These are phyloP conservation scores for Lepisosteus osseus DNA, from an alignment of 2,113 vertebrate species.

Conservation along the genomic window DNA sequence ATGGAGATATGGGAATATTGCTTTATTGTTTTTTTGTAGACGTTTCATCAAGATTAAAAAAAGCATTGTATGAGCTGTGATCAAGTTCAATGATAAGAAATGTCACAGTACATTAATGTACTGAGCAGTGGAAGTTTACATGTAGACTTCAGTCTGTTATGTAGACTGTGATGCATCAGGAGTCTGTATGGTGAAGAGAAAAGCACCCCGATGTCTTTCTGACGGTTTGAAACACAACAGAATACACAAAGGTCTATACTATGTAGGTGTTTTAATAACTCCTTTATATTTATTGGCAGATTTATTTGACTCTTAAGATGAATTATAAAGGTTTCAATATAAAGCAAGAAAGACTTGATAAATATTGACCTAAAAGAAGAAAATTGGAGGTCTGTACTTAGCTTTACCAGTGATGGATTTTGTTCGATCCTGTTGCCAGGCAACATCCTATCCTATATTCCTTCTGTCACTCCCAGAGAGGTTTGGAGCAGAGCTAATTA, in stretches of 20 bases:
- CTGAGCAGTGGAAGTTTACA: too few relatives aligned
- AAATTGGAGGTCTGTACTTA: constrained; percentile 21
- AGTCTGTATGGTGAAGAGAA: too few relatives aligned
- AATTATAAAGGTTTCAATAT: constrained; percentile 1
- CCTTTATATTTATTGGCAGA: not conserved
- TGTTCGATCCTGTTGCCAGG: constrained; percentile 53
- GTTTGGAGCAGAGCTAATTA: constrained; percentile 57
- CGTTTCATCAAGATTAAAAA: too few relatives aligned
- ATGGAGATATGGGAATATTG: too few relatives aligned
- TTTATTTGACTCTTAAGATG: not conserved
- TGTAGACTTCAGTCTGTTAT: too few relatives aligned
- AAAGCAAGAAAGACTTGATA: constrained; percentile 19
- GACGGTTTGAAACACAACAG: too few relatives aligned
- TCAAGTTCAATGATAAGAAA: too few relatives aligned
- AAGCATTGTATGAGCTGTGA: too few relatives aligned
- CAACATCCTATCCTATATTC: constrained; percentile 42
- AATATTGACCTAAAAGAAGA: constrained; percentile 25
- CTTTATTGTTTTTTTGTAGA: too few relatives aligned
- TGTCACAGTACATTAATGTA: too few relatives aligned
- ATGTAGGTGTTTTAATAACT: not conserved
- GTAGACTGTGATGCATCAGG: too few relatives aligned
- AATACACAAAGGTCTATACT: not conserved
- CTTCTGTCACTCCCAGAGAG: constrained; percentile 31
- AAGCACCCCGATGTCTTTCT: too few relatives aligned
- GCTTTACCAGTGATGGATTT: constrained; percentile 46